Evolutionary conservation across 53 echinoderm and acorn worm genomes (phyloP).

Genomic region (Holothuria scabra): DNA sequence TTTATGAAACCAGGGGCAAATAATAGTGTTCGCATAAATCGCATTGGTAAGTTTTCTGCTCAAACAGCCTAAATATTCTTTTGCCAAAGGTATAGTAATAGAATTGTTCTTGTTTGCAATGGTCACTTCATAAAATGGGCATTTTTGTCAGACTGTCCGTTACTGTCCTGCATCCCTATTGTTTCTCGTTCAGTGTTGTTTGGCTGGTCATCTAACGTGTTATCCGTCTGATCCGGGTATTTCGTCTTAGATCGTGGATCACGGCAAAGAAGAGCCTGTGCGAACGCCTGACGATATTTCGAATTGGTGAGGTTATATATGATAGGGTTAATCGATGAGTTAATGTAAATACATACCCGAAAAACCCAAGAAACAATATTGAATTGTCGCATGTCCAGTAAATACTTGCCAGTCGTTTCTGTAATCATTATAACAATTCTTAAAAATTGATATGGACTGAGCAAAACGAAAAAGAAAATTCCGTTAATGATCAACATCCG

Average conservation of each 20-base stretch:
- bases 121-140: too few species aligned
- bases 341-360: slow-evolving; percentile 80
- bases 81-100: too few species aligned
- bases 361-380: slow-evolving; percentile 48
- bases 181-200: too few species aligned
- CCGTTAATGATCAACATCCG: slow-evolving; percentile 84
- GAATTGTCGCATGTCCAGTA: slow-evolving; percentile 43
- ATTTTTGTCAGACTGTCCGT: too few species aligned
- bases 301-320: slow-evolving; percentile 69
- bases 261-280: slow-evolving; percentile 60
- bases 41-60: too few species aligned
- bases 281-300: slow-evolving; percentile 70
- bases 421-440: slow-evolving; percentile 68
- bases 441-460: slow-evolving; percentile 75
- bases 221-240: not conserved
- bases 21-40: too few species aligned
- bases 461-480: slow-evolving; percentile 75
- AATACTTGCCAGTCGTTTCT: slow-evolving; percentile 30
- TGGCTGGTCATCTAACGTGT: too few species aligned
- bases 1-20: too few species aligned
- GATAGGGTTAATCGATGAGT: slow-evolving; percentile 72
- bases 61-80: too few species aligned
- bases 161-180: too few species aligned
- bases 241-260: not conserved
- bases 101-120: too few species aligned